Conservation (phyloP, 2,888 invertebrate species). For the Hipparchia semele region DNA sequence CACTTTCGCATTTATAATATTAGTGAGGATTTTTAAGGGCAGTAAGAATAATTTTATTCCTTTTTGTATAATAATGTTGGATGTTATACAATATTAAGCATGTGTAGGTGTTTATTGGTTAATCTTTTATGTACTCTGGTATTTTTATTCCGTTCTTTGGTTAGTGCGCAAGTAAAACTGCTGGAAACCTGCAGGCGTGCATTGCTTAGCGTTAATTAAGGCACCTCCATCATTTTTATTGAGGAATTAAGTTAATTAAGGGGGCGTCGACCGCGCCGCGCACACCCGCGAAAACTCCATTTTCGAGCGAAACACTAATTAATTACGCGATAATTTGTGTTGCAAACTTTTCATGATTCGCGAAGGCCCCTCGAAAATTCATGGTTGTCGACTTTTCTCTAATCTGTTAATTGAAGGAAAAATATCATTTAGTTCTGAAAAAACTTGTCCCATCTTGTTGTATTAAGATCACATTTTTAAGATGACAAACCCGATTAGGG, state of each 20-base stretch:
- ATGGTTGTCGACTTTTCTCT: background rate
- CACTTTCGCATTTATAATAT: too few species aligned
- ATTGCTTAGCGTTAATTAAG: slow-evolving; percentile 18
- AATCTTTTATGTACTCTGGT: too few species aligned
- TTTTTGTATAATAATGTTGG: too few species aligned
- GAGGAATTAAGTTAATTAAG: slow-evolving; percentile 34
- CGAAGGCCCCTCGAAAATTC: slow-evolving; percentile 1
- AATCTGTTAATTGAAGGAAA: slow-evolving; percentile 8
- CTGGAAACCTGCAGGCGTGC: background rate
- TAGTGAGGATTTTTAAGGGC: too few species aligned
- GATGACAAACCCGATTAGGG: background rate
- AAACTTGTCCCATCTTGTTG: background rate
- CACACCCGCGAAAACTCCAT: slow-evolving; percentile 18
- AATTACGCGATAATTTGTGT: slow-evolving; percentile 37
- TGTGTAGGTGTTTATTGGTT: too few species aligned
- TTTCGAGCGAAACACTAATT: slow-evolving; percentile 27
- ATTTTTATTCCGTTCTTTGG: too few species aligned
- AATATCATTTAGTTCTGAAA: background rate
- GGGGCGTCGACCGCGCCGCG: slow-evolving; percentile 18
- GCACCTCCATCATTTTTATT: slow-evolving; percentile 31
- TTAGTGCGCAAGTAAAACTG: background rate
- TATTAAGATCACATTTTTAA: background rate
- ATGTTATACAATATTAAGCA: too few species aligned
- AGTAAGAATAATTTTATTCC: too few species aligned
- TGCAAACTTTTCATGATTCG: slow-evolving; percentile 17